Evolutionary conservation across 2,888 invertebrate genomes (phyloP), one percentile per base, ranked within the genome.

Genomic region (Lasioglossum villosulum): DNA sequence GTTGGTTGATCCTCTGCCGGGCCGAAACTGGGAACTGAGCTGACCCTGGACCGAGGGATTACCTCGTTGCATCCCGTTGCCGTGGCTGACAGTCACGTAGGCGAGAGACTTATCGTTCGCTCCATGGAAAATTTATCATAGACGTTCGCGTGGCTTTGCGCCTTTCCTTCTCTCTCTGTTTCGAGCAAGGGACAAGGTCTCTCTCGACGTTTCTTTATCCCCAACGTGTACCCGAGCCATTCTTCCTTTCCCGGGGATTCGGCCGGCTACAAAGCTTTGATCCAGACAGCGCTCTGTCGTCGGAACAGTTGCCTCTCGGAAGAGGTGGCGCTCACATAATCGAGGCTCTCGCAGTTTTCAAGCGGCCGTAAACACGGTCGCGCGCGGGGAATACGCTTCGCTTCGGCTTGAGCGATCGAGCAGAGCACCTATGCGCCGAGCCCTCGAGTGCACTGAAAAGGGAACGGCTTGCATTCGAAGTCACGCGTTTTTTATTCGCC

Each of bases 41-140:
- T 75, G 77, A 78, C 66, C 72, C 72, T 39, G 79, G 75, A 75
- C 82, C 37, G 4, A 77, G 76, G 66, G 80, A 81, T 78, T 81
- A 84, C 79, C 82, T 48, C 81, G 56, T 83, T 87, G 68, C 68
- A 77, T 78, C 76, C 75, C 59, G 72, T 80, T 77, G 72, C 75
- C 34, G 71, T 73, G 78, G 45, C 52, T 27, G 48, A 80, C 80
- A 78, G 83, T 88, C 90, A 76, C 86, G 86, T 78, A 71, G 68
- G 63, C 75, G 63, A 52, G 48, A 71, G 82, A 84, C 73, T 81
- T 86, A 75, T 86, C 85, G 80, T 81, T 75, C 63, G 42, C 71
- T 63, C 70, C 73, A 84, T 88, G 75, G 90, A 86, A 84, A 86
- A 86, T 86, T 83, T 86, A 86, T 88, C 89, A 78, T 83, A 68